Evolutionary conservation across 1,140 invertebrate genomes (phyloP).

Genomic region (Leptinotarsa defecta): DNA sequence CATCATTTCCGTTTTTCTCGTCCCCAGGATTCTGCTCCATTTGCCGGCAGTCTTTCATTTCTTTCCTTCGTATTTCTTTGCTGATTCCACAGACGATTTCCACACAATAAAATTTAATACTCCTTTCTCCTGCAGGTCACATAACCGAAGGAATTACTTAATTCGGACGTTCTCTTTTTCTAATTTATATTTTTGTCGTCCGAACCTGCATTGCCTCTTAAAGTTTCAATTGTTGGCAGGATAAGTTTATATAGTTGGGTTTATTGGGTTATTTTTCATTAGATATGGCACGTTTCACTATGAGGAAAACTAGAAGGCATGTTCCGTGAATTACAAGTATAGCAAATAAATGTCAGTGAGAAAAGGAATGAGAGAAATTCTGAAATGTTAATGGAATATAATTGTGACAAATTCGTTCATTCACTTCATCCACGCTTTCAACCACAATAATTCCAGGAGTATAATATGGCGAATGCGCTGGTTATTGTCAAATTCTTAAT

Average conservation of each 20-base stretch:
- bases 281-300: neutral
- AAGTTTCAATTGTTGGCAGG: neutral
- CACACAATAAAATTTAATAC: constrained; percentile 38
- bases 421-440: too few relatives aligned
- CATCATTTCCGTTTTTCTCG: constrained; percentile 33
- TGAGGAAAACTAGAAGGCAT: too few relatives aligned
- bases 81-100: constrained; percentile 37
- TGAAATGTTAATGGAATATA: too few relatives aligned
- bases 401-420: too few relatives aligned
- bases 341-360: too few relatives aligned
- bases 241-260: neutral
- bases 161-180: constrained; percentile 1
- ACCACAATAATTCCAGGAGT: too few relatives aligned
- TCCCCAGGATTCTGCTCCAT: constrained; percentile 26
- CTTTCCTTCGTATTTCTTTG: constrained; percentile 26
- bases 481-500: too few relatives aligned
- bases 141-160: constrained; percentile 13
- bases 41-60: constrained; percentile 30
- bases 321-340: too few relatives aligned
- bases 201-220: neutral
- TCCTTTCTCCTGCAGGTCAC: constrained; percentile 31
- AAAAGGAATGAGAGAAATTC: too few relatives aligned
- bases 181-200: constrained; percentile 7
- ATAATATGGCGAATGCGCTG: too few relatives aligned
- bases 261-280: constrained; percentile 4